Percentiles rank a stretch among this genome's conserved stretches.
These are phyloP conservation scores for Dichetophora obliterata DNA, from an alignment of 2,888 invertebrate species.

Conservation along the genomic window DNA sequence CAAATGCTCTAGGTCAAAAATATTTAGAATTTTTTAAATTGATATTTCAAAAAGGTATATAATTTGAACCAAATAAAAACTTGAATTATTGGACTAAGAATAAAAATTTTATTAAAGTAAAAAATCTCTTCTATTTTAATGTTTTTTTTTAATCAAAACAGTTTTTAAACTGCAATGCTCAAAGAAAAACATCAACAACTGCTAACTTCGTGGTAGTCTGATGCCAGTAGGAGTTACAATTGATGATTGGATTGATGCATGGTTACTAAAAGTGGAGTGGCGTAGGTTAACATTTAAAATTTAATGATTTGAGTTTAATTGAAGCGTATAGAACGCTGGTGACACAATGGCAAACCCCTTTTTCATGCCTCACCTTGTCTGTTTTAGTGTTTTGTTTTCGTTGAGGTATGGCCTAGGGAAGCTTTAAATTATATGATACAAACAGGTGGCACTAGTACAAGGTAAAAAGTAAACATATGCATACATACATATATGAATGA, in stretches of 20 bases:
- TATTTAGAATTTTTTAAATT: too few relatives aligned
- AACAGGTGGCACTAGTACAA: neutral
- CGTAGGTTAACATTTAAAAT: too few relatives aligned
- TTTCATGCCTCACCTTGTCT: constrained; percentile 9
- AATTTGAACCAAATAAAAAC: too few relatives aligned
- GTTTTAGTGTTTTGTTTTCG: constrained; percentile 22
- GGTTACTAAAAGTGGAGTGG: neutral
- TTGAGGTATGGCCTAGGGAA: constrained; percentile 52
- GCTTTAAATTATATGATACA: constrained; percentile 35
- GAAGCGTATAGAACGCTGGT: neutral
- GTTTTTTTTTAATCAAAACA: too few relatives aligned
- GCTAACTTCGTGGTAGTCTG: constrained; percentile 40
- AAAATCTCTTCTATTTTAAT: too few relatives aligned
- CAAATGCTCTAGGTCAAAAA: too few relatives aligned
- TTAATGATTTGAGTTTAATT: neutral
- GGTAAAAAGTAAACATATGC: too few relatives aligned
- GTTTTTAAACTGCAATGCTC: neutral
- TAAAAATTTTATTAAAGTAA: too few relatives aligned
- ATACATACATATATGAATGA: too few relatives aligned
- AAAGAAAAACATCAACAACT: neutral
- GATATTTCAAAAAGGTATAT: too few relatives aligned
- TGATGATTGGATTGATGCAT: neutral
- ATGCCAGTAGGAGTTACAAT: constrained; percentile 30
- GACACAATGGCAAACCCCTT: constrained; percentile 20
- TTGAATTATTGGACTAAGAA: too few relatives aligned